A percentile compares a stretch with the other conserved stretches of the same genome.
Evolutionary conservation across 2,113 vertebrate genomes (phyloP).

Genomic region (Lipotes vexillifer): DNA sequence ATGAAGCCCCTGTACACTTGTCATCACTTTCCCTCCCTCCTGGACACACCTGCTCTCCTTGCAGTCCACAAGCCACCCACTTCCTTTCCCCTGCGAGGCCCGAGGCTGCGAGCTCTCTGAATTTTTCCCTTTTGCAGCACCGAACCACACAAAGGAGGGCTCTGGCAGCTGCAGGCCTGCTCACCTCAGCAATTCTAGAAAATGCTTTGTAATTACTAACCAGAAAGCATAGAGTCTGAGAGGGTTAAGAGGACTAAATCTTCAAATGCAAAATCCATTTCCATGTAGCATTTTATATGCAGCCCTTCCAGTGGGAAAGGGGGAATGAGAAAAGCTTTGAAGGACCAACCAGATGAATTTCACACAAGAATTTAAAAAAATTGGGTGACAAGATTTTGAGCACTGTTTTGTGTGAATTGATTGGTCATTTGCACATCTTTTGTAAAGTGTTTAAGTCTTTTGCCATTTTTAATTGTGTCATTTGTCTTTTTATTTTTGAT

Average conservation of each 20-base stretch:
- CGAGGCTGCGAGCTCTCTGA: not conserved
- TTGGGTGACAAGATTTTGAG: not conserved
- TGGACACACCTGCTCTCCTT: not conserved
- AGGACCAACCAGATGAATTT: not conserved
- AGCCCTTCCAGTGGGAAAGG: not conserved
- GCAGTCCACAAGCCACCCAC: not conserved
- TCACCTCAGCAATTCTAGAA: not conserved
- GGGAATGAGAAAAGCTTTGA: not conserved
- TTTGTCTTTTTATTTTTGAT: not conserved
- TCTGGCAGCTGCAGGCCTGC: not conserved
- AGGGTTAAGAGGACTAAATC: not conserved
- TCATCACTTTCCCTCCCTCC: not conserved
- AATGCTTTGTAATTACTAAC: not conserved
- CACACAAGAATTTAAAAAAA: not conserved
- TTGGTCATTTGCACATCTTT: not conserved
- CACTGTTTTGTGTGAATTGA: not conserved
- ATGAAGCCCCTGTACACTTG: fast-evolving
- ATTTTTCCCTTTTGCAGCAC: not conserved
- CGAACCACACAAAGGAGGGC: not conserved
- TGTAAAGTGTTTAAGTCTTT: not conserved
- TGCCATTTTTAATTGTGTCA: not conserved
- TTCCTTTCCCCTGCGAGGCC: not conserved
- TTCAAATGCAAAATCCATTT: not conserved
- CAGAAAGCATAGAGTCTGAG: not conserved
- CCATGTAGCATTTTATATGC: not conserved